Base-by-base conservation (phyloP, 2,797 vertebrate species). In the Molossus molossus region DNA sequence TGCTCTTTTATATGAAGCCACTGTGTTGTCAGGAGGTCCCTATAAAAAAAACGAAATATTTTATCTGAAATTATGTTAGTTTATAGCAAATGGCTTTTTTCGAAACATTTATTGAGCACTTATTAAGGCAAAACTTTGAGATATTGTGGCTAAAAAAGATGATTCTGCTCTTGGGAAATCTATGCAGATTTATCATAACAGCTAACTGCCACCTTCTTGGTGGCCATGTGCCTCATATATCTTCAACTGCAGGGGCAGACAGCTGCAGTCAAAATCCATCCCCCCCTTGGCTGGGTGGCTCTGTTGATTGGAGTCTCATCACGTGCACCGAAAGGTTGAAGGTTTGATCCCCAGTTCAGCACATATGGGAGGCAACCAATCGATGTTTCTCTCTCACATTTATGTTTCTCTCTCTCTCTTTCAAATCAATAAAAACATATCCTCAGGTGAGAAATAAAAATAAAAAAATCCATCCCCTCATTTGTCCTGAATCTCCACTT, bases 31-130 rank as follows among this genome's bases (percentile, higher is more conserved):
- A 37, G 73, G n/a, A 81, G 58, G 2, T n/a, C 9, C 17, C 33
- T 82, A 17, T n/a, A 64, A 73, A 72, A 79, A 64, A 73, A 65
- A 33, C 14, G n/a, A 93, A 90, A 27, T 70, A 77, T 69, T 76
- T 90, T 50, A 91, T 21, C 55, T 77, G 27, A 1, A 62, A 87
- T 20, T 40, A 53, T 72, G 9, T 27, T 15, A 53, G 53, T 55
- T 64, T 53, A 75, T 0, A 50, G 29, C 29, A 93, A 75, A 77
- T 20, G 12, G 17, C 23, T 75, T 67, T 65, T 1, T 62, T 67
- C 57, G 40, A 29, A 55, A 50, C 53, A 64, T 40, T 81, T 86
- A 23, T 23, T 70, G 14, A 77, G 37, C 37, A 87, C 14, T 9
- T 70, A 33, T 29, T 17, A 33, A 0, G 25, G 37, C 25, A 67